Percentiles rank a stretch among this genome's conserved stretches.
Conservation (phyloP, 1,140 invertebrate genomes). For the Penaeus vannamei region DNA sequence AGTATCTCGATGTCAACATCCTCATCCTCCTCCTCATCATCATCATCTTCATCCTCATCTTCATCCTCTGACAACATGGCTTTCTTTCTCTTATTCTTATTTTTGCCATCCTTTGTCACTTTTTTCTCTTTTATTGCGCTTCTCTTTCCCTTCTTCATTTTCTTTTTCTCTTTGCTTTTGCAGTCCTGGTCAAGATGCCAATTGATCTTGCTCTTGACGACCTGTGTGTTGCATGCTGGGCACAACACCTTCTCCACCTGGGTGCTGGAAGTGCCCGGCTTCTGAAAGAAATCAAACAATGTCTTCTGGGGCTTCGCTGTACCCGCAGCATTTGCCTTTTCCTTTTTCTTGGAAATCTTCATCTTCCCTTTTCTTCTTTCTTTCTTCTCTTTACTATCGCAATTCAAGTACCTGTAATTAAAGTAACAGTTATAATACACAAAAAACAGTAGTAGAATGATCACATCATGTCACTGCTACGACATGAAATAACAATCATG, state of each 20-base stretch:
- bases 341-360: constrained; percentile 19
- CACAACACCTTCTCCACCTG: constrained; percentile 41
- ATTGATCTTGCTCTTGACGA: constrained; percentile 44
- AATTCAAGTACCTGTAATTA: not conserved
- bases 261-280: not conserved
- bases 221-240: constrained; percentile 35
- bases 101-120: not conserved
- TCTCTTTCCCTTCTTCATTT: constrained; percentile 37
- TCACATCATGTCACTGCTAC: no score
- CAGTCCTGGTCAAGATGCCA: constrained; percentile 62
- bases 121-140: constrained; percentile 1
- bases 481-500: no score
- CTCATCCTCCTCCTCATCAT: constrained; percentile 26
- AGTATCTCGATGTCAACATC: not conserved
- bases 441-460: no score
- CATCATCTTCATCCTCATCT: constrained; percentile 52
- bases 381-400: not conserved
- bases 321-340: not conserved
- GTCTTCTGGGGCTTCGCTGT: constrained; percentile 14
- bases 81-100: constrained; percentile 14
- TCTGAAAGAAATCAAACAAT: constrained; percentile 2
- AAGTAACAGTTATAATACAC: no score
- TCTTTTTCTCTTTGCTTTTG: constrained; percentile 19
- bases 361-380: not conserved
- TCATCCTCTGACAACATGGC: constrained; percentile 38